Percentiles rank a stretch among this genome's conserved stretches.
phyloP scores from a whole-genome alignment of 2,888 invertebrate genomes.

The Rhopalosiphum nymphaeae region DNA sequence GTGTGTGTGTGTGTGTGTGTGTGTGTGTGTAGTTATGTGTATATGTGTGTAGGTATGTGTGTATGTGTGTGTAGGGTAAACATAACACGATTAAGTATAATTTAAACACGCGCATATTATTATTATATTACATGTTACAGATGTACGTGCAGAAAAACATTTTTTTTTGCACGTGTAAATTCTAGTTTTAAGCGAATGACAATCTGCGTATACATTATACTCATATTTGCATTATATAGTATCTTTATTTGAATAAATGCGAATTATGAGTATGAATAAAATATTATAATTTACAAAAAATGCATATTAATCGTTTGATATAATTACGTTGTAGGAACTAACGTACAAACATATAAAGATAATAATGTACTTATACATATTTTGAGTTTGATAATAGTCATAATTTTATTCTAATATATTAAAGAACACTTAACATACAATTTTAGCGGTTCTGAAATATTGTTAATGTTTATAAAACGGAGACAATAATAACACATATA shows the following conservation, averaged over 20 bases:
- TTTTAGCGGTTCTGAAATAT: background rate
- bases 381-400: background rate
- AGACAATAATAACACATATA: background rate
- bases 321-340: background rate
- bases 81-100: background rate
- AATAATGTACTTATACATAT: background rate
- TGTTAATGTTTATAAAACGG: background rate
- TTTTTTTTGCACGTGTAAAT: background rate
- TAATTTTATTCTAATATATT: background rate
- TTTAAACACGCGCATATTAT: background rate
- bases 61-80: background rate
- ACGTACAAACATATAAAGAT: background rate
- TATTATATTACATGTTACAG: background rate
- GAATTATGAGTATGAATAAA: background rate
- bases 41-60: background rate
- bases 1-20: background rate
- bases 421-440: background rate
- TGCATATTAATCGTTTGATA: background rate
- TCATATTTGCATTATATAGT: background rate
- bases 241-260: background rate
- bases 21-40: background rate
- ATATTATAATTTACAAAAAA: background rate
- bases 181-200: background rate
- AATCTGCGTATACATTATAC: background rate
- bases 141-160: background rate